Conservation (phyloP, 2,797 vertebrate species). For the Catamblyrhynchus diadema region DNA sequence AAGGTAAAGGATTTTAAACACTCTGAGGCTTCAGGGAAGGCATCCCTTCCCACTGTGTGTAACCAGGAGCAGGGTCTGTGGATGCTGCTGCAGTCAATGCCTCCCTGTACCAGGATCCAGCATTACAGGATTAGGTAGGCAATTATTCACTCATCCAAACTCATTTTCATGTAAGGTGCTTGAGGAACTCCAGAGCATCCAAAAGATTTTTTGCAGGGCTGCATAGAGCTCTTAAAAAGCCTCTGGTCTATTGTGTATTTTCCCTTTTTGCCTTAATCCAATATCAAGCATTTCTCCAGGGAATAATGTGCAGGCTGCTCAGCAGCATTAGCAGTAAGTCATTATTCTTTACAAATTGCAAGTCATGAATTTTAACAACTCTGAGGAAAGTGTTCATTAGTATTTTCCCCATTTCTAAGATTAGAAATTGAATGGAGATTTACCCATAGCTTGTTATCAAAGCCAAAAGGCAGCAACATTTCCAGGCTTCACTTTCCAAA, state of each 20-base stretch:
- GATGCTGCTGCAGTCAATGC: background rate
- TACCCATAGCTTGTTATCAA: background rate
- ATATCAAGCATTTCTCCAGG: background rate
- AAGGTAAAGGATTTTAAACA: background rate
- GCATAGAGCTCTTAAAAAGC: background rate
- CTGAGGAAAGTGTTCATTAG: background rate
- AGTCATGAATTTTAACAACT: constrained; percentile 25
- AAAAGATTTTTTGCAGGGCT: background rate
- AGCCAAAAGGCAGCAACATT: background rate
- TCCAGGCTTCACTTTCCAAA: background rate
- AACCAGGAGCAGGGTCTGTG: background rate
- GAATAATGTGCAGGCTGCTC: background rate
- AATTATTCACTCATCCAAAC: background rate
- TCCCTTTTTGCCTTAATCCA: background rate
- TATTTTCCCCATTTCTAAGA: background rate
- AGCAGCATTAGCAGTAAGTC: background rate
- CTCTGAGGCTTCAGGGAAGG: background rate
- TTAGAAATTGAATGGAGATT: background rate
- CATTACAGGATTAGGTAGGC: background rate
- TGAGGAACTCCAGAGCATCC: background rate
- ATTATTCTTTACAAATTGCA: background rate
- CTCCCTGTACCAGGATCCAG: background rate
- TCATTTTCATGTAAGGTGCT: background rate
- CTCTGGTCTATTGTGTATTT: background rate
- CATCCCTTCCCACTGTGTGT: fast-evolving